A percentile compares a stretch with the other conserved stretches of the same genome.
phyloP scores from a whole-genome alignment of 2,113 vertebrate species.

The Psammodynastes pulverulentus region DNA sequence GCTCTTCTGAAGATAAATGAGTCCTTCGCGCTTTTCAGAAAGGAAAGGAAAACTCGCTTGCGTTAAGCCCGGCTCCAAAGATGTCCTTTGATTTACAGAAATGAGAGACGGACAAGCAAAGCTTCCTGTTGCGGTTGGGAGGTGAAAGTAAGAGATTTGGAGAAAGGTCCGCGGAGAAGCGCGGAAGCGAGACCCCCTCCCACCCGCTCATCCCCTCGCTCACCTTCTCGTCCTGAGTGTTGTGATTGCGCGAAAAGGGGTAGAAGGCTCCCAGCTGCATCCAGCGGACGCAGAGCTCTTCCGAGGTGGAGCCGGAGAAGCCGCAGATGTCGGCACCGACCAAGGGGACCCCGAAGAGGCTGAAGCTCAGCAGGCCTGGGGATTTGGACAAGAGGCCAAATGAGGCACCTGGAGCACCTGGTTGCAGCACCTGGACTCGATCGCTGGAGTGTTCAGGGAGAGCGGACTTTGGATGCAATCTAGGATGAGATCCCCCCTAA shows the following conservation, averaged over 20 bases:
- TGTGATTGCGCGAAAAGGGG: slow-evolving; percentile 88
- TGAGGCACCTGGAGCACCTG: too few species aligned
- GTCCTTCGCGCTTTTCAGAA: background rate
- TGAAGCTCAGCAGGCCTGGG: slow-evolving; percentile 84
- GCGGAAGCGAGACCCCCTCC: fast-evolving
- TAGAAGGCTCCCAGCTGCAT: slow-evolving; percentile 87
- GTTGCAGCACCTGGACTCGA: too few species aligned
- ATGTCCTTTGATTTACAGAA: background rate
- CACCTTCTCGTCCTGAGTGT: slow-evolving; percentile 70
- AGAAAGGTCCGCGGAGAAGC: background rate
- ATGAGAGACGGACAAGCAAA: background rate
- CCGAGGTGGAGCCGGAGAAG: slow-evolving; percentile 76
- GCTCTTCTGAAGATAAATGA: background rate
- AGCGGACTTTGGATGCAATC: background rate
- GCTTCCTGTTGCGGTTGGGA: background rate
- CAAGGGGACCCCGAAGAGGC: slow-evolving; percentile 80
- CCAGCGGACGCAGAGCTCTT: slow-evolving; percentile 85
- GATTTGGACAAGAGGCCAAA: background rate
- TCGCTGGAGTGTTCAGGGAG: background rate
- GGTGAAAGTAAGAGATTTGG: background rate
- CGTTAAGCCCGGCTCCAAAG: background rate
- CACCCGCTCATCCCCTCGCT: background rate
- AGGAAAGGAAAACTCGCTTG: background rate
- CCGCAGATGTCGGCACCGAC: slow-evolving; percentile 83
- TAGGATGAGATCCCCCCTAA: background rate